Conservation (phyloP, 2,797 vertebrate species). For the Pseudochirops cupreus region DNA sequence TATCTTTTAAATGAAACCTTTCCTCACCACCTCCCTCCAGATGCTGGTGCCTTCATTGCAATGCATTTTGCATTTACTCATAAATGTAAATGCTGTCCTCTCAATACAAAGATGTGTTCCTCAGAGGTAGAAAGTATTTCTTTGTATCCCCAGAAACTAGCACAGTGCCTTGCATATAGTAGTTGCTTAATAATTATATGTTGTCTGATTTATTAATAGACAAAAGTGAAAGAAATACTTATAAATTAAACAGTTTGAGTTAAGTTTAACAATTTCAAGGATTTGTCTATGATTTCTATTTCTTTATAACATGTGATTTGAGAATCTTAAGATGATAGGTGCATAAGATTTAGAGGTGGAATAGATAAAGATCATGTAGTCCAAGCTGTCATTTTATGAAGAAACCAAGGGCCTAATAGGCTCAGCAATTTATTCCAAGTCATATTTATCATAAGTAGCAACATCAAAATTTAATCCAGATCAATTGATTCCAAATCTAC, state of each 20-base stretch:
- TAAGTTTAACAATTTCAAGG: neutral
- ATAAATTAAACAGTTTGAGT: neutral
- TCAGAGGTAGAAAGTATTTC: neutral
- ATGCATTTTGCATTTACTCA: neutral
- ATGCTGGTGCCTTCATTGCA: neutral
- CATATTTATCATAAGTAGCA: neutral
- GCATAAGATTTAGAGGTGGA: neutral
- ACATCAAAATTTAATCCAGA: neutral
- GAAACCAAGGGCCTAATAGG: neutral
- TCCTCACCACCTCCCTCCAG: neutral
- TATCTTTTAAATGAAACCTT: neutral
- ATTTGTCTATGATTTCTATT: constrained; percentile 7
- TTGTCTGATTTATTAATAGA: neutral
- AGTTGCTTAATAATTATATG: neutral
- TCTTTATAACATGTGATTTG: neutral
- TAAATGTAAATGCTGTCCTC: neutral
- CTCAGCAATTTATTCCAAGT: neutral
- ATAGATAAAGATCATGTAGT: neutral
- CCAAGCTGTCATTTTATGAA: neutral
- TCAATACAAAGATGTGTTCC: neutral
- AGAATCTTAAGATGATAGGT: neutral
- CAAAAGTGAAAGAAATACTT: neutral
- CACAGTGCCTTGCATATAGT: neutral
- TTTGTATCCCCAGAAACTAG: neutral
- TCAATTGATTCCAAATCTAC: neutral